Percentiles rank a stretch among this genome's conserved stretches.
Conservation (phyloP, 2,113 vertebrate genomes). For the Theropithecus gelada region DNA sequence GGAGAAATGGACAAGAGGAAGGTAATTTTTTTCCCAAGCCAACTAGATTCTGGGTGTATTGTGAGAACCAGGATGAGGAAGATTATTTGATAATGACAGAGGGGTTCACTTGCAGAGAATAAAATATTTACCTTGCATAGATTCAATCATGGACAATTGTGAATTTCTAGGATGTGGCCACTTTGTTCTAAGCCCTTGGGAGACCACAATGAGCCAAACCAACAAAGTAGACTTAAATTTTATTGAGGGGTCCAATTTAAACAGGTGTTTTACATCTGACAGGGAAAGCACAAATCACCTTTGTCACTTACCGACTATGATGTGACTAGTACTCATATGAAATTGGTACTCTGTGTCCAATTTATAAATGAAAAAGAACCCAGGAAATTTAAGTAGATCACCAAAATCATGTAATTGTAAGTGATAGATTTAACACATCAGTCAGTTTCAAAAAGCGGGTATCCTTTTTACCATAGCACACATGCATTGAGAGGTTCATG, state of each 20-base stretch:
- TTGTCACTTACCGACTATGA: background rate
- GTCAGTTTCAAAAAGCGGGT: background rate
- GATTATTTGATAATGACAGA: background rate
- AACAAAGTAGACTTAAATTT: background rate
- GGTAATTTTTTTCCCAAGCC: background rate
- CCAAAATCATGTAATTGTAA: background rate
- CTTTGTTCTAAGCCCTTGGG: background rate
- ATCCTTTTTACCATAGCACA: background rate
- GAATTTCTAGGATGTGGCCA: background rate
- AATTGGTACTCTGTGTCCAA: background rate
- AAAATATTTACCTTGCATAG: background rate
- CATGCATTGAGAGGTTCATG: background rate
- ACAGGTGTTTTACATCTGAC: background rate
- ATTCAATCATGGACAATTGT: background rate
- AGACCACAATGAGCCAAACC: background rate
- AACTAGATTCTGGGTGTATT: background rate
- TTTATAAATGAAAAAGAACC: background rate
- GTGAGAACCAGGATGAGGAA: background rate
- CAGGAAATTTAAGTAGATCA: background rate
- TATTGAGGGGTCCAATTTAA: background rate
- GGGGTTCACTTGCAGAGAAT: background rate
- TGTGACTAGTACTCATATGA: background rate
- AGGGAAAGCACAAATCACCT: background rate
- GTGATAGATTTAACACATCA: background rate
- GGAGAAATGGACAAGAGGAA: background rate